Percentiles rank a stretch among this genome's conserved stretches.
Conservation (phyloP, 2,888 invertebrate species). For the Drosophila pullipes region DNA sequence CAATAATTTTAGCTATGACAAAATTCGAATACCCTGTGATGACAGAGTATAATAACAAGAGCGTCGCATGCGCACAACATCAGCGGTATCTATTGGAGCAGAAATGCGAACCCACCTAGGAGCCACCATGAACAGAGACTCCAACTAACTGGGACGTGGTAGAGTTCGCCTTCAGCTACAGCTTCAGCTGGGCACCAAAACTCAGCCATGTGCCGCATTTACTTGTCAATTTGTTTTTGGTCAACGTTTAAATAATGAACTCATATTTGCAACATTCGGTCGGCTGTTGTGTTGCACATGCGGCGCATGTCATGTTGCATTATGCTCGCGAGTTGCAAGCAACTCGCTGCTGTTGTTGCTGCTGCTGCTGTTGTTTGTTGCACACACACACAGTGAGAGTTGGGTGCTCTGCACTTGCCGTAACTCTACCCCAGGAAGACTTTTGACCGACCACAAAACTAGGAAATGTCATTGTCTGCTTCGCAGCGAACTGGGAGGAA, state of each 20-base stretch:
- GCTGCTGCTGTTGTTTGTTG: conserved; percentile 19
- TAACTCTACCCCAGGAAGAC: conserved; percentile 80
- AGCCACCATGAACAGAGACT: conserved; percentile 42
- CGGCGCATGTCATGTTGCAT: conserved; percentile 82
- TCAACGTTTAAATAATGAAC: conserved; percentile 83
- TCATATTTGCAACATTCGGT: conserved; percentile 80
- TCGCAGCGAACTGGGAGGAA: background rate
- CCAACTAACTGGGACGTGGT: conserved; percentile 22
- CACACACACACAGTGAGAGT: conserved; percentile 35
- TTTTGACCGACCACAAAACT: conserved; percentile 79
- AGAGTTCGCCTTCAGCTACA: conserved; percentile 10
- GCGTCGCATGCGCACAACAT: conserved; percentile 61
- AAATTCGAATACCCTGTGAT: background rate
- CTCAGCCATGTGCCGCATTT: conserved; percentile 75
- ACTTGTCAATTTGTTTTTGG: conserved; percentile 83
- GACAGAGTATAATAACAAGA: conserved; percentile 44
- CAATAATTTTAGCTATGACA: background rate
- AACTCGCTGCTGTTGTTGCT: conserved; percentile 11
- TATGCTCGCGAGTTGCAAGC: conserved; percentile 57
- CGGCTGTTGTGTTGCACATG: conserved; percentile 74
- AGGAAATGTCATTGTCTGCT: conserved; percentile 72
- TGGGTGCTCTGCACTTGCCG: conserved; percentile 71
- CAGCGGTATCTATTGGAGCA: conserved; percentile 77
- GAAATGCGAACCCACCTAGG: conserved; percentile 75
- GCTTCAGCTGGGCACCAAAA: conserved; percentile 35